These are phyloP conservation scores for Leucophenga varia DNA, from an alignment of 1,140 invertebrate genomes.

Conservation along the genomic window DNA sequence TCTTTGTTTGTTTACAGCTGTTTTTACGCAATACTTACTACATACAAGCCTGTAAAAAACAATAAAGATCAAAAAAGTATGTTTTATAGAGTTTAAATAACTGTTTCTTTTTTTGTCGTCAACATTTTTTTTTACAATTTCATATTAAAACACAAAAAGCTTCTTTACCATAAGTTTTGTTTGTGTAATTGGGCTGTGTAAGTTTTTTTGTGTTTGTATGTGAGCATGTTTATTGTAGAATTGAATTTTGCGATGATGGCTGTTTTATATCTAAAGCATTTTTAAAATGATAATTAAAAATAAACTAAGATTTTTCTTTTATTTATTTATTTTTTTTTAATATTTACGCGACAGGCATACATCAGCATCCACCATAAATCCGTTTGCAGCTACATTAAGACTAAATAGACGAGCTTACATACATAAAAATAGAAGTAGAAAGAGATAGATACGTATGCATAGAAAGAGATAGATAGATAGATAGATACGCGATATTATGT, in stretches of 20 bases:
- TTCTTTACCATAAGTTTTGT: constrained; percentile 19
- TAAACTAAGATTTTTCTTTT: no score
- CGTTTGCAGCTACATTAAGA: no score
- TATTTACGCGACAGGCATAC: no score
- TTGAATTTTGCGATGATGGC: constrained; percentile 17
- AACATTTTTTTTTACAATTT: no score
- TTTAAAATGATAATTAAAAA: constrained; percentile 11
- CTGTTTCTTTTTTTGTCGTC: no score
- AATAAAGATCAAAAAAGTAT: constrained; percentile 18
- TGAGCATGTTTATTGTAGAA: constrained; percentile 1
- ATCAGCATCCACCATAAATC: no score
- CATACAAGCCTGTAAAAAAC: constrained; percentile 46
- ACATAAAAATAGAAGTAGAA: neutral
- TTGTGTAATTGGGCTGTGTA: constrained; percentile 9
- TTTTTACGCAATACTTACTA: constrained; percentile 43
- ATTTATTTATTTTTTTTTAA: no score
- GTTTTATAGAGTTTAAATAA: constrained; percentile 8
- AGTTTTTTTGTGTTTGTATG: constrained; percentile 10
- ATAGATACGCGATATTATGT: neutral
- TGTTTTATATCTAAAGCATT: constrained; percentile 24
- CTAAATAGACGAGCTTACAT: no score
- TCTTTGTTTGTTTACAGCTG: no score
- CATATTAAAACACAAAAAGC: no score
- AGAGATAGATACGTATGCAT: neutral
- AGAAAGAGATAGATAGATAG: constrained; percentile 2